Evolutionary conservation across 2,113 vertebrate genomes (phyloP).

Genomic region (Rhagologus leucostigma): DNA sequence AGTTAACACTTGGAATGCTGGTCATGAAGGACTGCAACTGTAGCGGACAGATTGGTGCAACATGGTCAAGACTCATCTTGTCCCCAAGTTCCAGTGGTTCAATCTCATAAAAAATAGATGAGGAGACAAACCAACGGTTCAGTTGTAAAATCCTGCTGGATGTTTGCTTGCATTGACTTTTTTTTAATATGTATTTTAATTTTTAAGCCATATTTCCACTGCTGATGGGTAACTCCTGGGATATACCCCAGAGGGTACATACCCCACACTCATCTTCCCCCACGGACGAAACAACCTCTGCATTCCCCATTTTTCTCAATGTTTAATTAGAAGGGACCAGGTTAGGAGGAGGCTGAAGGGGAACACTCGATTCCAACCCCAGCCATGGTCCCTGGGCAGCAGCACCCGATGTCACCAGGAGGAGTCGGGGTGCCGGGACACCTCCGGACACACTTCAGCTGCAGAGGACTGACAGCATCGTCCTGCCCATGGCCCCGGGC

Average conservation of each 20-base stretch:
- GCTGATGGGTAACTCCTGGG: background rate
- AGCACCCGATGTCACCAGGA: background rate
- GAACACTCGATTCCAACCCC: background rate
- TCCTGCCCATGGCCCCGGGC: background rate
- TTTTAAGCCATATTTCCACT: background rate
- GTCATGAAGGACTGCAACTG: constrained; percentile 86
- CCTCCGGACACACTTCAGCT: background rate
- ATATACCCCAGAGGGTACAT: background rate
- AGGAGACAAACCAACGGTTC: constrained; percentile 83
- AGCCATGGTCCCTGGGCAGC: background rate
- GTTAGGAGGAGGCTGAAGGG: background rate
- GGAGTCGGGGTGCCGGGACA: background rate
- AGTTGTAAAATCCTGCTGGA: constrained; percentile 89
- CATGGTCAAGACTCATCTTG: constrained; percentile 74
- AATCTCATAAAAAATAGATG: constrained; percentile 78
- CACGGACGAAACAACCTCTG: background rate
- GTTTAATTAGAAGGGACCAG: background rate
- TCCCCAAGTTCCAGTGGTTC: constrained; percentile 87
- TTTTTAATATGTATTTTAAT: background rate
- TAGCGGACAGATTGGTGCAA: constrained; percentile 81
- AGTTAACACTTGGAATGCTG: constrained; percentile 80
- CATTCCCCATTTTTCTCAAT: background rate
- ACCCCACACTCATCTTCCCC: background rate
- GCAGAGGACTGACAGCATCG: background rate
- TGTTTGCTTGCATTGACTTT: constrained; percentile 70